Evolutionary conservation across 2,113 vertebrate species (phyloP).

Genomic region (Archocentrus centrarchus): DNA sequence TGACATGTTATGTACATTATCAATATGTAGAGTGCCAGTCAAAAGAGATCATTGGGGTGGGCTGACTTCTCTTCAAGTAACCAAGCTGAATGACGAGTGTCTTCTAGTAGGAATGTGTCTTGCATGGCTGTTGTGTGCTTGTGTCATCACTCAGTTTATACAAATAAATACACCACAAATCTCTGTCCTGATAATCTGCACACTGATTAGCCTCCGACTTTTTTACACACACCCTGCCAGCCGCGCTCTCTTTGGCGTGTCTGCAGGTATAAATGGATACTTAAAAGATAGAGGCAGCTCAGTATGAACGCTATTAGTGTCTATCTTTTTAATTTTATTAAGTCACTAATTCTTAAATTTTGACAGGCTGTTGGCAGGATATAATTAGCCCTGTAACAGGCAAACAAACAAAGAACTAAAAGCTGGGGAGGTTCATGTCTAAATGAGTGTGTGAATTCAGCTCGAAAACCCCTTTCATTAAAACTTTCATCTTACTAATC

Average conservation of each 20-base stretch:
- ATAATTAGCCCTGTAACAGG: constrained; percentile 46
- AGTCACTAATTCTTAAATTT: constrained; percentile 40
- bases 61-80: constrained; percentile 25
- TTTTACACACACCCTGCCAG: constrained; percentile 19
- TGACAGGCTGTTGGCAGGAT: constrained; percentile 41
- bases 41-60: constrained; percentile 1
- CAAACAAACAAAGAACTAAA: constrained; percentile 32
- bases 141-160: constrained; percentile 29
- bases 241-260: not conserved
- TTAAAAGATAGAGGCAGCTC: constrained; percentile 26
- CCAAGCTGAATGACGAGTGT: constrained; percentile 38
- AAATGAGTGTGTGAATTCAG: not conserved
- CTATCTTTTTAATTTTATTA: constrained; percentile 27
- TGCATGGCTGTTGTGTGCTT: constrained; percentile 3
- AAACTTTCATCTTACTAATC: constrained; percentile 16
- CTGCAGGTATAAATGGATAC: constrained; percentile 41
- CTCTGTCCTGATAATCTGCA: constrained; percentile 12
- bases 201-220: constrained; percentile 38
- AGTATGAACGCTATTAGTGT: constrained; percentile 33
- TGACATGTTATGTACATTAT: not conserved
- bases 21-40: not conserved
- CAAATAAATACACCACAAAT: constrained; percentile 23
- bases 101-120: constrained; percentile 19
- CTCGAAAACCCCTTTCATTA: constrained; percentile 17
- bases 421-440: not conserved